A percentile compares a stretch with the other conserved stretches of the same genome.
These are phyloP conservation scores for Dryobota labecula DNA, from an alignment of 2,888 invertebrate species.

Conservation along the genomic window DNA sequence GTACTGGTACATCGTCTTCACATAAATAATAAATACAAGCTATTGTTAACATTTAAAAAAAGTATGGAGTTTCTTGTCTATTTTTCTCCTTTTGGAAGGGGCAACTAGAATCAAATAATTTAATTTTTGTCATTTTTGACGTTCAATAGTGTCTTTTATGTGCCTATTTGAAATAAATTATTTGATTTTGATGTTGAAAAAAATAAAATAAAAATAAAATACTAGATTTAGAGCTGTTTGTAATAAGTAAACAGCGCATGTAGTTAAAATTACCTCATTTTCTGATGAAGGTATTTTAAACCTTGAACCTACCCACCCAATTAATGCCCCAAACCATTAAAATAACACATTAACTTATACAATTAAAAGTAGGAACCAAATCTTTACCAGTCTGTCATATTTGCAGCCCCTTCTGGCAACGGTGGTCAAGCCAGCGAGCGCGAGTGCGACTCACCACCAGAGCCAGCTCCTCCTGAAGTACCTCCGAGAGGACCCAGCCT, in stretches of 20 bases:
- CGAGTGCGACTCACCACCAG: slow-evolving; percentile 94
- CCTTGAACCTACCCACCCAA: background rate
- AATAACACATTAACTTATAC: background rate
- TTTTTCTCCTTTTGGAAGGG: too few relatives aligned
- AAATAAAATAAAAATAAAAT: too few relatives aligned
- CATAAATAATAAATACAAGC: too few relatives aligned
- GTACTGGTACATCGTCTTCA: too few relatives aligned
- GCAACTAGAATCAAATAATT: too few relatives aligned
- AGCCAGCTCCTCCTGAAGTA: slow-evolving; percentile 96
- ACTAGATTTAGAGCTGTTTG: background rate
- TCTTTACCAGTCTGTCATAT: background rate
- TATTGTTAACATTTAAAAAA: too few relatives aligned
- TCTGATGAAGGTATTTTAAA: background rate
- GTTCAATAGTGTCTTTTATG: too few relatives aligned
- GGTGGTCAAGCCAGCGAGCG: slow-evolving; percentile 86
- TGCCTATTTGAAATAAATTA: too few relatives aligned
- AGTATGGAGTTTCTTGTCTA: too few relatives aligned
- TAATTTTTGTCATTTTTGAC: too few relatives aligned
- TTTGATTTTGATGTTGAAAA: too few relatives aligned
- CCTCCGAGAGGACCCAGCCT: slow-evolving; percentile 96
- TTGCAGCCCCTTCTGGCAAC: slow-evolving; percentile 63
- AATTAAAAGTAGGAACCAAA: background rate
- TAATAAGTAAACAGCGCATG: background rate
- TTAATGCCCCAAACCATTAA: background rate
- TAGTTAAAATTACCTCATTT: background rate